Percentiles rank a stretch among this genome's conserved stretches.
Evolutionary conservation across 1,140 invertebrate species (phyloP).

Genomic region (Eulimnadia texana): DNA sequence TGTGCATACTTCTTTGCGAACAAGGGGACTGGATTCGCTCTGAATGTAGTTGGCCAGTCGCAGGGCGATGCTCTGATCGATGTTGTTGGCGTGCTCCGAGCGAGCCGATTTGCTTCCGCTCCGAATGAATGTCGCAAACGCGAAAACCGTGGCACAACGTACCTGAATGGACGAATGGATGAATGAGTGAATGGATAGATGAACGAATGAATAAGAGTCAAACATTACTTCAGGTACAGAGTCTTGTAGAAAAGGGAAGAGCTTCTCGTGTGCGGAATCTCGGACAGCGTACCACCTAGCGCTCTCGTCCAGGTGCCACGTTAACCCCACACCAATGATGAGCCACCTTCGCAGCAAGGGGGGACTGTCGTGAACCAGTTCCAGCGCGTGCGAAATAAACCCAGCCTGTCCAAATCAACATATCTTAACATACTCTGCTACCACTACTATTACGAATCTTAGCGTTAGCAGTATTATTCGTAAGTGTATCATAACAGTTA

Average conservation of each 20-base stretch:
- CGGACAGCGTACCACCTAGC: slow-evolving; percentile 90
- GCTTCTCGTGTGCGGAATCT: slow-evolving; percentile 90
- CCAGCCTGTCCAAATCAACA: not conserved
- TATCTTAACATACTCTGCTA: too few species aligned
- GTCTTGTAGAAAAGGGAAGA: slow-evolving; percentile 63
- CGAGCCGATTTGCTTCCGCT: slow-evolving; percentile 49
- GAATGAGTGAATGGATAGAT: too few species aligned
- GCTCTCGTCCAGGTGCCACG: slow-evolving; percentile 86
- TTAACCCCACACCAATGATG: slow-evolving; percentile 76
- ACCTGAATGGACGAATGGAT: too few species aligned
- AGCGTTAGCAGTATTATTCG: too few species aligned
- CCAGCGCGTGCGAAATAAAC: slow-evolving; percentile 3
- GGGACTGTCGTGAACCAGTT: slow-evolving; percentile 32
- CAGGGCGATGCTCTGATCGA: slow-evolving; percentile 81
- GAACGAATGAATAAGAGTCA: too few species aligned
- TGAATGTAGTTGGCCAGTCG: slow-evolving; percentile 59
- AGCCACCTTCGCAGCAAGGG: slow-evolving; percentile 75
- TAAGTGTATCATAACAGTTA: too few species aligned
- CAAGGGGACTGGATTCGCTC: slow-evolving; percentile 72
- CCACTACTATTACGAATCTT: too few species aligned
- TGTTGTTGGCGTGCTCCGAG: slow-evolving; percentile 80
- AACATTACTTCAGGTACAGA: slow-evolving; percentile 58
- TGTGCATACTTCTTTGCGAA: slow-evolving; percentile 46
- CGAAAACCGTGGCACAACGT: slow-evolving; percentile 75
- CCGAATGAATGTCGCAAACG: slow-evolving; percentile 83